Evolutionary conservation across 2,113 vertebrate species (phyloP).

Genomic region (Pan paniscus): DNA sequence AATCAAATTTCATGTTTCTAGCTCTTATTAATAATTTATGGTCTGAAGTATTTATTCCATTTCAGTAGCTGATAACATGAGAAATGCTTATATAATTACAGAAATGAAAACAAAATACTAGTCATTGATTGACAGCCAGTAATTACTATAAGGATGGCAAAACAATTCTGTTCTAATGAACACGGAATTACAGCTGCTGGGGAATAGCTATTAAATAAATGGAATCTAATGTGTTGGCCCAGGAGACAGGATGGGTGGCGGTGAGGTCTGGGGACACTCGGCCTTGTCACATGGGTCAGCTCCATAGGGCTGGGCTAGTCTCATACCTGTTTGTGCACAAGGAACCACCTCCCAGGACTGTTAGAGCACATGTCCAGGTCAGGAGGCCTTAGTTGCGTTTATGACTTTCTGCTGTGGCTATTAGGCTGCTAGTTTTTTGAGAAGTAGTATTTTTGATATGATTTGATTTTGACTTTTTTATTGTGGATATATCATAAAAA

Average conservation of each 20-base stretch:
- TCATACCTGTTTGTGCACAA: neutral
- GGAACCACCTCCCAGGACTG: neutral
- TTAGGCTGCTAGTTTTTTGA: neutral
- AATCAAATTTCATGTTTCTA: neutral
- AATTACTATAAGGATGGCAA: slow-evolving; percentile 37
- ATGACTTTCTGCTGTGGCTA: neutral
- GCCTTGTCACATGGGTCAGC: neutral
- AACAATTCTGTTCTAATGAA: slow-evolving; percentile 57
- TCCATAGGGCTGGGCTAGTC: neutral
- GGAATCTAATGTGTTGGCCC: neutral
- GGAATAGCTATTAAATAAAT: slow-evolving; percentile 47
- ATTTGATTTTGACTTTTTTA: neutral
- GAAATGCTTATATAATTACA: slow-evolving; percentile 45
- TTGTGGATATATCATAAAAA: neutral
- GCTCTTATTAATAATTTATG: neutral
- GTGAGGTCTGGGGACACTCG: neutral
- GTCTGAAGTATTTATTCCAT: slow-evolving; percentile 35
- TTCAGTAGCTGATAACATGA: slow-evolving; percentile 39
- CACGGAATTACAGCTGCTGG: slow-evolving; percentile 54
- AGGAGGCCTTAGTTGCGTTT: neutral
- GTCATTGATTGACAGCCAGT: slow-evolving; percentile 15
- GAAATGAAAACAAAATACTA: slow-evolving; percentile 56
- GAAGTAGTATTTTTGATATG: neutral
- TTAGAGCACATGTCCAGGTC: neutral
- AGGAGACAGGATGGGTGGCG: slow-evolving; percentile 16